These are phyloP conservation scores for Ptilorrhoa leucosticta DNA, from an alignment of 2,113 vertebrate genomes.

Conservation along the genomic window DNA sequence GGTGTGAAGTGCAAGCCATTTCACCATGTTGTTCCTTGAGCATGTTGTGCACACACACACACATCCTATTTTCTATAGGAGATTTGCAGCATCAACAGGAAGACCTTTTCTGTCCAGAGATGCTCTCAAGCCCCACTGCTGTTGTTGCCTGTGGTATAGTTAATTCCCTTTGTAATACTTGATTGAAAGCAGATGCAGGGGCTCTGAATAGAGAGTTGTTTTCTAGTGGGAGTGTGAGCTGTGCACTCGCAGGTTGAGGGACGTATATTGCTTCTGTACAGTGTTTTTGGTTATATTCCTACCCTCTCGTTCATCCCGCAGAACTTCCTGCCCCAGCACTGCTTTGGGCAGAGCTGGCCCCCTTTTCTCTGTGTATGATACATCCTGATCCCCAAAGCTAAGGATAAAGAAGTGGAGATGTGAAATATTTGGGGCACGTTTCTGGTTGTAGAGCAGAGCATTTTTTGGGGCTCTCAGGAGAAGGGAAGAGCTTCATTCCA, in stretches of 20 bases:
- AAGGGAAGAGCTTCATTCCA: background rate
- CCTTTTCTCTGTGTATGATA: rapidly evolving
- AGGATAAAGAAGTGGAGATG: background rate
- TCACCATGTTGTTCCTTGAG: rapidly evolving
- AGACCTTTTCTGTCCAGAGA: background rate
- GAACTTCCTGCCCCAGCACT: background rate
- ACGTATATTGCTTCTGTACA: background rate
- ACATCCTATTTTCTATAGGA: background rate
- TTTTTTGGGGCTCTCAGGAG: background rate
- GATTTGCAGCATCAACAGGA: background rate
- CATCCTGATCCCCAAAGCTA: background rate
- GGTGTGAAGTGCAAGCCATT: background rate
- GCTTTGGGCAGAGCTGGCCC: background rate
- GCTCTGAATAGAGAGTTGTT: background rate
- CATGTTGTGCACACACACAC: no score
- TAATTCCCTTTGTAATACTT: background rate
- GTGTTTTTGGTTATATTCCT: background rate
- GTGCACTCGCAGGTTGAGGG: background rate
- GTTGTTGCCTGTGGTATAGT: background rate
- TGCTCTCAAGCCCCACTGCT: background rate
- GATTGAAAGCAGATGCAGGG: slow-evolving; percentile 22
- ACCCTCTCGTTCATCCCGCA: rapidly evolving
- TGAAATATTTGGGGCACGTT: background rate
- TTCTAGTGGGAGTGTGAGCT: background rate
- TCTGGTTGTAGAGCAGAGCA: background rate